Percentiles rank a stretch among this genome's conserved stretches.
phyloP scores from a whole-genome alignment of 2,888 invertebrate species.

The Dicycla oo region DNA sequence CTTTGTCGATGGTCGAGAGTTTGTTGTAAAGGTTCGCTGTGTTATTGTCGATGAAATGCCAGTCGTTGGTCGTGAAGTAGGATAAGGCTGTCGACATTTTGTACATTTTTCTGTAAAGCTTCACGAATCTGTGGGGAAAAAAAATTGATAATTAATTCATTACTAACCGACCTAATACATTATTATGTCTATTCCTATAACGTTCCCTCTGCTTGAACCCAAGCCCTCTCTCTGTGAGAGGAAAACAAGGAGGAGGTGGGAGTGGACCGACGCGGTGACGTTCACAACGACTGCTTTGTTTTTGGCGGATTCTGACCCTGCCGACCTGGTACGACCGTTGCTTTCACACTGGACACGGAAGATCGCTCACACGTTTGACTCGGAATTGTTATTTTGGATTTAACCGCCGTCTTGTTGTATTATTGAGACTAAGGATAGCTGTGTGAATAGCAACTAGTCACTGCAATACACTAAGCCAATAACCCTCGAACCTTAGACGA shows the following conservation, averaged over 20 bases:
- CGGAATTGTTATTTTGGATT: no score
- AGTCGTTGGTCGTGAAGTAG: slow-evolving; percentile 63
- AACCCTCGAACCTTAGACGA: no score
- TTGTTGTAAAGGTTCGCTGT: slow-evolving; percentile 47
- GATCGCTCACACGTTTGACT: no score
- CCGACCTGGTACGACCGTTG: no score
- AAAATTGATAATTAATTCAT: not conserved
- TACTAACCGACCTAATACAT: not conserved
- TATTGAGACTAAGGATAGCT: no score
- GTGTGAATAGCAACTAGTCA: no score
- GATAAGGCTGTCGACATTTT: slow-evolving; percentile 57
- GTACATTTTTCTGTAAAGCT: slow-evolving; percentile 63
- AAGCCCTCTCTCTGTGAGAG: not conserved
- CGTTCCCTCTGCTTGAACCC: not conserved
- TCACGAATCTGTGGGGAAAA: slow-evolving; percentile 58
- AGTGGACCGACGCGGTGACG: not conserved
- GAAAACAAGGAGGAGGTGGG: no score
- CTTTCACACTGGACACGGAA: no score
- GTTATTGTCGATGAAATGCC: slow-evolving; percentile 67
- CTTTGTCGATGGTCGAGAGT: slow-evolving; percentile 61
- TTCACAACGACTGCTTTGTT: no score
- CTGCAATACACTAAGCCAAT: no score
- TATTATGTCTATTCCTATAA: not conserved
- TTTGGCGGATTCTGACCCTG: no score
- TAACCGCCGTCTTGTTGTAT: no score